These are phyloP conservation scores for Styela plicata DNA, from an alignment of 23 tunicate genomes.

Conservation along the genomic window DNA sequence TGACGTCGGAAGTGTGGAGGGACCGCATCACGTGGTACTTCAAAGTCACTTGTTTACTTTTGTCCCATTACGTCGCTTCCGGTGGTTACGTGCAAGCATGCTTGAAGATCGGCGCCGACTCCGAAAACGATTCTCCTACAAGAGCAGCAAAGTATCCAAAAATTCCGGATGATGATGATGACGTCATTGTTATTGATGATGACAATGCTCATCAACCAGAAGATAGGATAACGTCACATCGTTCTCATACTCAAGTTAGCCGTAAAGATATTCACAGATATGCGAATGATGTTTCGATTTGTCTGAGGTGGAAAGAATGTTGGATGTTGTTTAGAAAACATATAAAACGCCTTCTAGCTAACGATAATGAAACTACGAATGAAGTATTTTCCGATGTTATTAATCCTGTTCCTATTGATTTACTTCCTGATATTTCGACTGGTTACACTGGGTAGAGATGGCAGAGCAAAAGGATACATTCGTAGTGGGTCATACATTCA, in stretches of 20 bases:
- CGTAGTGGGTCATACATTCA: too few relatives aligned
- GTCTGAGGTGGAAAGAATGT: conserved; percentile 13
- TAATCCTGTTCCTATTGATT: conserved; percentile 13
- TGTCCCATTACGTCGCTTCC: background rate
- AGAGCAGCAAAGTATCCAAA: background rate
- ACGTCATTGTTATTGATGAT: background rate
- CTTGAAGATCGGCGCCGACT: background rate
- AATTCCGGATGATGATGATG: background rate
- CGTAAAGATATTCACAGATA: background rate
- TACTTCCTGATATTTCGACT: background rate
- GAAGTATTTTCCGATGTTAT: background rate
- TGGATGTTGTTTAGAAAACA: background rate
- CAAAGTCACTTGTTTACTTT: background rate
- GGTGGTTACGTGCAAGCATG: background rate
- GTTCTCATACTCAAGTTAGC: background rate
- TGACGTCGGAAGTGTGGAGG: background rate
- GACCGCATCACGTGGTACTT: conserved; percentile 8
- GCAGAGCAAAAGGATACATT: too few relatives aligned
- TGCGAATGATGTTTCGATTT: conserved; percentile 7
- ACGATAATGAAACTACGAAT: background rate
- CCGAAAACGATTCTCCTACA: background rate
- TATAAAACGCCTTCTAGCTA: conserved; percentile 1
- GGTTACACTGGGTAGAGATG: background rate
- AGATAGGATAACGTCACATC: background rate
- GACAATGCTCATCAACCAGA: background rate